Conservation (phyloP, 2,888 invertebrate species). For the Crocallis elinguaria region DNA sequence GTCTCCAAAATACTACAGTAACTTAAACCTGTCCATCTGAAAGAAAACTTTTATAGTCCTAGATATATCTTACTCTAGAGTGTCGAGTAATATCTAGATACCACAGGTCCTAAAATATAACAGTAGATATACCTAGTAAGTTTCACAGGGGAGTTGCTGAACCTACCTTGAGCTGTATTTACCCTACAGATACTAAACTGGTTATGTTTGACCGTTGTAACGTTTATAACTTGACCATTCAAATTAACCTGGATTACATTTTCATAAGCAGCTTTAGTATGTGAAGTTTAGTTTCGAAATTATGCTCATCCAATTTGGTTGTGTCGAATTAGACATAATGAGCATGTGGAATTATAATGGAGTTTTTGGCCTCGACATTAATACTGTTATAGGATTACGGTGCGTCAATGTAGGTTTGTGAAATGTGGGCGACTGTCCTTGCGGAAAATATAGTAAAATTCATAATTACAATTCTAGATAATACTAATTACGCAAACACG, state of each 20-base stretch:
- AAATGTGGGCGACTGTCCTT: no score
- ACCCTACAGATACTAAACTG: slow-evolving; percentile 14
- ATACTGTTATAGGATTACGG: background rate
- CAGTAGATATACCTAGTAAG: background rate
- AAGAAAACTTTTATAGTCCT: no score
- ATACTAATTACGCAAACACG: no score
- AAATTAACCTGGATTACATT: slow-evolving; percentile 26
- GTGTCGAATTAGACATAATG: slow-evolving; percentile 7
- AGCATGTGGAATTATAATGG: background rate
- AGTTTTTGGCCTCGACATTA: background rate
- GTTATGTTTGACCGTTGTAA: slow-evolving; percentile 24
- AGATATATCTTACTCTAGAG: no score
- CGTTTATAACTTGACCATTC: slow-evolving; percentile 31
- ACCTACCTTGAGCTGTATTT: slow-evolving; percentile 11
- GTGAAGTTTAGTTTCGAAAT: slow-evolving; percentile 14
- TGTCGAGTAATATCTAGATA: no score
- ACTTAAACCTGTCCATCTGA: no score
- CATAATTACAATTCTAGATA: no score
- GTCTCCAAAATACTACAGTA: no score
- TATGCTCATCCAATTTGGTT: slow-evolving; percentile 11
- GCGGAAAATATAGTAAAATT: no score
- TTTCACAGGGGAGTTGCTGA: background rate
- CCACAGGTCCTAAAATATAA: no score
- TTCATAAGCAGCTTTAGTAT: slow-evolving; percentile 20
- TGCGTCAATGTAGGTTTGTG: no score